Conservation (phyloP, 2,797 vertebrate species). For the Sebastiscus albofasciatus region DNA sequence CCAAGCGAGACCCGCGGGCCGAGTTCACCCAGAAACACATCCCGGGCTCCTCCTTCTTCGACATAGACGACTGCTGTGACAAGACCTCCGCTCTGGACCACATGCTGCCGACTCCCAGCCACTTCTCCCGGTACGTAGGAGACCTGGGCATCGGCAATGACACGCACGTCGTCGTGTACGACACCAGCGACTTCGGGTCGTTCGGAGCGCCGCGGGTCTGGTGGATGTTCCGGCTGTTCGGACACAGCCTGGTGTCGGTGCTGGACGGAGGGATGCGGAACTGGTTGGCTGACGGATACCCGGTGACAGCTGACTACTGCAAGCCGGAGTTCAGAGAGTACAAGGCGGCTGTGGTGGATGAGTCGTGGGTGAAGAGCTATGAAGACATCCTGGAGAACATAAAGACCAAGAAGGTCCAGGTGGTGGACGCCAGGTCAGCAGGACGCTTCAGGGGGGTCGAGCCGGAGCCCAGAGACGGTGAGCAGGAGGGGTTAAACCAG, state of each 20-base stretch:
- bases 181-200: conserved; percentile 88
- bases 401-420: conserved; percentile 80
- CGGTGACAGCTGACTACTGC: conserved; percentile 79
- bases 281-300: conserved; percentile 87
- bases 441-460: conserved; percentile 89
- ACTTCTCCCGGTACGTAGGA: conserved; percentile 88
- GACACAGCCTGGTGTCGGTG: conserved; percentile 90
- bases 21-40: conserved; percentile 90
- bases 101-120: conserved; percentile 87
- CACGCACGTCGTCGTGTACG: conserved; percentile 95
- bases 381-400: conserved; percentile 91
- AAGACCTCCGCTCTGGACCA: conserved; percentile 83
- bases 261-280: conserved; percentile 92
- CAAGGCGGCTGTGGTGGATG: conserved; percentile 77
- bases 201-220: conserved; percentile 92
- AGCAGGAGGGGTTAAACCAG: conserved; percentile 24
- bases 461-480: conserved; percentile 91
- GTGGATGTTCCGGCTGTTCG: conserved; percentile 98
- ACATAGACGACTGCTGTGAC: conserved; percentile 92
- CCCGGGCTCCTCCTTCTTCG: conserved; percentile 90
- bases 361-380: conserved; percentile 88
- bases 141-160: conserved; percentile 87
- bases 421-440: conserved; percentile 89
- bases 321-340: conserved; percentile 77
- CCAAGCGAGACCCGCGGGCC: conserved; percentile 81